Base-by-base conservation (phyloP, 2,797 vertebrate genomes). In the Gadopsis marmoratus region DNA sequence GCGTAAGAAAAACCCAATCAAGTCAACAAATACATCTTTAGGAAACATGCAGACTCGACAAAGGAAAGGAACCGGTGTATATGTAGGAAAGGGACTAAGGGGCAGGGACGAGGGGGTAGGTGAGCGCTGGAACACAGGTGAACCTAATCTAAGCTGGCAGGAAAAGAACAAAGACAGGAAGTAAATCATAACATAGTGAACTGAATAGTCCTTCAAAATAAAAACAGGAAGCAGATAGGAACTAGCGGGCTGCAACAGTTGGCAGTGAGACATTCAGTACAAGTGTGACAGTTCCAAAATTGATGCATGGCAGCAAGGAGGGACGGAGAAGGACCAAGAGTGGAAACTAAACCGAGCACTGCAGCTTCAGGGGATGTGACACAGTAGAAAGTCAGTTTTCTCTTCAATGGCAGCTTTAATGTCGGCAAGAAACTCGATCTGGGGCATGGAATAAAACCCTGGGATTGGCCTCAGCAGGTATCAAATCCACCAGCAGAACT, bases 351-450 rank as follows among this genome's bases (percentile, higher is more conserved):
- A 74, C 54, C 71, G n/a, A 50, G 29, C 23, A 10, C 35, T 47
- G 62, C 68, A 79, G 58, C 63, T 78, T 56, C 12, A 9, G 43
- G 60, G 55, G 62, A 33, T 56, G 55, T 37, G 63, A 68, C 47
- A 59, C 55, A 41, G 66, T 54, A 53, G 64, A 81, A 68, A 77
- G 21, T 69, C 53, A 12, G 39, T 82, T 86, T 88, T 55, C 26
- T 66, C 70, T 43, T 76, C 73, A 31, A 43, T 4, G 17, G 53
- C 47, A 74, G 50, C 62, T 78, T 86, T 89, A 84, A 86, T 83
- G 80, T 74, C 74, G 43, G 63, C 53, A 33, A 51, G 76, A 80
- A 87, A 76, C 81, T 80, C 77, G 67, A 73, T 89, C 74, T 89
- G 71, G 9, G 23, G 29, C 60, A 70, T 10, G 55, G 74, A 81